Conservation (phyloP, 2,797 vertebrate genomes). For the Centroberyx gerrardi region DNA sequence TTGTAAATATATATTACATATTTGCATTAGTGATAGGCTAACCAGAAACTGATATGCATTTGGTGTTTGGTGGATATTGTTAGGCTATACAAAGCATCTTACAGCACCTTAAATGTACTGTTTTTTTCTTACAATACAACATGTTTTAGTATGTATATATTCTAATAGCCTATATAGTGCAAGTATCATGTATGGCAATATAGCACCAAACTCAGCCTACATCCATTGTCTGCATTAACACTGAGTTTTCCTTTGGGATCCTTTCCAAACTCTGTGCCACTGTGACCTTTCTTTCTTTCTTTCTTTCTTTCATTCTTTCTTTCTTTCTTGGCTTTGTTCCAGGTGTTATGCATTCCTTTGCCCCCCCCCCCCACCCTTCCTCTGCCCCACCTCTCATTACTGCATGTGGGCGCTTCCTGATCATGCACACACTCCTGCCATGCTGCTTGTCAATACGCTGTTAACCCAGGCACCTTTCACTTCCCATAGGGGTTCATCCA, state of each 20-base stretch:
- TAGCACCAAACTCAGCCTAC: neutral
- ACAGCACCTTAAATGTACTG: too few species aligned
- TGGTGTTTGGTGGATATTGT: too few species aligned
- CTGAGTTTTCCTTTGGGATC: conserved; percentile 28
- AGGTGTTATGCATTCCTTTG: conserved; percentile 60
- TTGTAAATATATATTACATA: too few species aligned
- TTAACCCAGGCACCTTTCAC: conserved; percentile 74
- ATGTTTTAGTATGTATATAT: too few species aligned
- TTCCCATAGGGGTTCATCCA: conserved; percentile 57
- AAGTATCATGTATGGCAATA: neutral
- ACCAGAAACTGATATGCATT: too few species aligned
- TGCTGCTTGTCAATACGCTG: conserved; percentile 67
- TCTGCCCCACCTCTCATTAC: conserved; percentile 65
- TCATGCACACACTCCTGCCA: conserved; percentile 58
- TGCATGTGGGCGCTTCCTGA: conserved; percentile 69
- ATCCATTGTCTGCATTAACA: neutral
- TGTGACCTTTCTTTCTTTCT: conserved; percentile 25
- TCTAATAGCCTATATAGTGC: neutral
- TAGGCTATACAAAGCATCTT: too few species aligned
- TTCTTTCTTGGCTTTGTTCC: conserved; percentile 55
- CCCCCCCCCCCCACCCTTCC: conserved; percentile 42
- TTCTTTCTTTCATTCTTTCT: neutral
- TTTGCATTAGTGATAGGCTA: too few species aligned
- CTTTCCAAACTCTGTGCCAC: conserved; percentile 31
- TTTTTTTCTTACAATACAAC: too few species aligned